These are phyloP conservation scores for Sebastes hubbsi DNA, from an alignment of 2,797 vertebrate species.

Conservation along the genomic window DNA sequence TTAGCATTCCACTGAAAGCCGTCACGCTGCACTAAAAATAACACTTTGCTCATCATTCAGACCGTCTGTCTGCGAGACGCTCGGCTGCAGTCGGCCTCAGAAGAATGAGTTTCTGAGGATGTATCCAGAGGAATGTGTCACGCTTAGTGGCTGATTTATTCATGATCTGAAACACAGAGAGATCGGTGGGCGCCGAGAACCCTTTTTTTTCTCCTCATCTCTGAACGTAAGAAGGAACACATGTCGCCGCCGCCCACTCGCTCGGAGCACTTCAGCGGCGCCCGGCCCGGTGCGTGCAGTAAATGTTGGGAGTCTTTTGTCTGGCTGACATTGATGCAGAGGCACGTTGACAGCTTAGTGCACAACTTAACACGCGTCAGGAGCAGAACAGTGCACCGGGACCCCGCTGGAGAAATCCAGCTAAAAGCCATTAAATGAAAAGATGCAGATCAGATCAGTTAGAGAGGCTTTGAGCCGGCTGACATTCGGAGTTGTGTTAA, in stretches of 20 bases:
- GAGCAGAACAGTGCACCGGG: not conserved
- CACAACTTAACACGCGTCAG: not conserved
- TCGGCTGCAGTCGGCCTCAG: not conserved
- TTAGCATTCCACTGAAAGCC: conserved; percentile 1
- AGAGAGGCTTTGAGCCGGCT: too few species aligned
- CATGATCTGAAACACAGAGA: conserved; percentile 28
- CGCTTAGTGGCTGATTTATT: conserved; percentile 33
- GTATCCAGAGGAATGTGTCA: conserved; percentile 8
- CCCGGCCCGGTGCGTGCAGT: not conserved
- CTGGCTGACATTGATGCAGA: conserved; percentile 21
- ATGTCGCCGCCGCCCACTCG: conserved; percentile 16
- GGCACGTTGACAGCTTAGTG: conserved; percentile 12
- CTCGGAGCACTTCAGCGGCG: not conserved
- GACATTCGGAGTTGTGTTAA: too few species aligned
- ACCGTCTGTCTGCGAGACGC: not conserved
- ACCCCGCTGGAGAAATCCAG: not conserved
- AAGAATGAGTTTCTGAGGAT: not conserved
- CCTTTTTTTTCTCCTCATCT: not conserved
- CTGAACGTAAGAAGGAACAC: conserved; percentile 18
- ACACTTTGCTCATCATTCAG: conserved; percentile 3
- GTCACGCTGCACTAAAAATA: not conserved
- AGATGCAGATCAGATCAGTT: not conserved
- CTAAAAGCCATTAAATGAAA: conserved; percentile 14
- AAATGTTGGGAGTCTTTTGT: conserved; percentile 17
- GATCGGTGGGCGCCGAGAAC: not conserved